Evolutionary conservation across 2,888 invertebrate species (phyloP).

Genomic region (Chrysodeixis includens): DNA sequence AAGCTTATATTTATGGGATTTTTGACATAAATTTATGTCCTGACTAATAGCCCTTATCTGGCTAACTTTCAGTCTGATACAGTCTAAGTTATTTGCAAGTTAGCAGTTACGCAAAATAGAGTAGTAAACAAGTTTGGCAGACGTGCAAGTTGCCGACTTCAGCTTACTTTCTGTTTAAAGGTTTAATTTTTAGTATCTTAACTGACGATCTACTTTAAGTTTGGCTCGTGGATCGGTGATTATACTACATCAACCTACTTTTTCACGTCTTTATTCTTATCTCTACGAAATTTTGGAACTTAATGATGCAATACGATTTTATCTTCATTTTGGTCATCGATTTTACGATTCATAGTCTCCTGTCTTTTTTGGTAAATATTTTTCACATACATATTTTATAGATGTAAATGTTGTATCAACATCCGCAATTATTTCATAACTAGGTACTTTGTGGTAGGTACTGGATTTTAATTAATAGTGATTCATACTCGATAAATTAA

Average conservation of each 20-base stretch:
- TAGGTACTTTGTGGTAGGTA: no score
- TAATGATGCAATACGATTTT: neutral
- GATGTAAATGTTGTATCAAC: no score
- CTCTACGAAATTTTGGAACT: neutral
- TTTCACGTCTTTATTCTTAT: neutral
- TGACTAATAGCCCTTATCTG: constrained; percentile 51
- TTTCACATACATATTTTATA: no score
- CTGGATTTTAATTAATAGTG: no score
- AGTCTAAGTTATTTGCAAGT: constrained; percentile 55
- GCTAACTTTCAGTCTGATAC: constrained; percentile 55
- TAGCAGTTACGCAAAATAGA: constrained; percentile 55
- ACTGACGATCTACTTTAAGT: constrained; percentile 4
- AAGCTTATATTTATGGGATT: constrained; percentile 27
- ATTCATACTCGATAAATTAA: no score
- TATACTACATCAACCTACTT: neutral
- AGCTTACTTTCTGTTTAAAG: constrained; percentile 43
- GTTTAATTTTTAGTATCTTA: constrained; percentile 35
- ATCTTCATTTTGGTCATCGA: neutral
- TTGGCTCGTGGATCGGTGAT: neutral
- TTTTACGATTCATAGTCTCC: no score
- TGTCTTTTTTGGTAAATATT: no score
- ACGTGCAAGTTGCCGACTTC: constrained; percentile 37
- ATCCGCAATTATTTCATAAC: neutral
- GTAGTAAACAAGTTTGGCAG: constrained; percentile 51
- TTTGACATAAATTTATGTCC: constrained; percentile 39